A percentile compares a stretch with the other conserved stretches of the same genome.
These are phyloP conservation scores for Synanthedon myopaeformis DNA, from an alignment of 2,888 invertebrate genomes.

Conservation along the genomic window DNA sequence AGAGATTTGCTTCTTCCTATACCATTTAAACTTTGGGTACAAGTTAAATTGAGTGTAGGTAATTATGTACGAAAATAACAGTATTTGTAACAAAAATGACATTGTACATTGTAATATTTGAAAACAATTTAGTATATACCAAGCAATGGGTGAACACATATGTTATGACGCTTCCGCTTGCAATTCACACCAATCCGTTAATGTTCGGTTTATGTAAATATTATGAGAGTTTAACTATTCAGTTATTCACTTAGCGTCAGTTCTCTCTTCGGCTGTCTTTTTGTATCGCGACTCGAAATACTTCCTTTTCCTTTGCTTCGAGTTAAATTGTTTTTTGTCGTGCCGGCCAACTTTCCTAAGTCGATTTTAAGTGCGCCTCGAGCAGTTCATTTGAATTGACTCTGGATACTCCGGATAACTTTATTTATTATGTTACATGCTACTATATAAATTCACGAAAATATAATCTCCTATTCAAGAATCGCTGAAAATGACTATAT, in stretches of 20 bases:
- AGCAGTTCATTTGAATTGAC: slow-evolving; percentile 39
- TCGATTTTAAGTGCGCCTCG: slow-evolving; percentile 40
- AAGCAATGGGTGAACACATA: no score
- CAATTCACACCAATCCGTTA: slow-evolving; percentile 37
- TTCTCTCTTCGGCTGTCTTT: slow-evolving; percentile 43
- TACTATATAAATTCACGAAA: no score
- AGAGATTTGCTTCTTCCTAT: no score
- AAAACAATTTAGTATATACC: no score
- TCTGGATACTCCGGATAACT: slow-evolving; percentile 9
- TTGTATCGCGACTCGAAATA: slow-evolving; percentile 45
- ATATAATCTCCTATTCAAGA: no score
- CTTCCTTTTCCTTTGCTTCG: slow-evolving; percentile 21
- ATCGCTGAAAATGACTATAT: no score
- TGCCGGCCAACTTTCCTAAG: slow-evolving; percentile 32
- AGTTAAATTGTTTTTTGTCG: slow-evolving; percentile 32
- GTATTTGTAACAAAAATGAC: no score
- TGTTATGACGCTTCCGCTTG: slow-evolving; percentile 18
- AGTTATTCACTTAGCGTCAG: slow-evolving; percentile 65
- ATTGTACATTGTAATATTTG: no score
- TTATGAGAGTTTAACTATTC: slow-evolving; percentile 68
- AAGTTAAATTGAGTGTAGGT: no score
- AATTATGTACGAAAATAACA: no score
- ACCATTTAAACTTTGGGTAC: no score
- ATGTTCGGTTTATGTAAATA: slow-evolving; percentile 67
- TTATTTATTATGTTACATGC: no score